Percentiles rank a stretch among this genome's conserved stretches.
Conservation (phyloP, 1,140 invertebrate genomes). For the Delia radicum region DNA sequence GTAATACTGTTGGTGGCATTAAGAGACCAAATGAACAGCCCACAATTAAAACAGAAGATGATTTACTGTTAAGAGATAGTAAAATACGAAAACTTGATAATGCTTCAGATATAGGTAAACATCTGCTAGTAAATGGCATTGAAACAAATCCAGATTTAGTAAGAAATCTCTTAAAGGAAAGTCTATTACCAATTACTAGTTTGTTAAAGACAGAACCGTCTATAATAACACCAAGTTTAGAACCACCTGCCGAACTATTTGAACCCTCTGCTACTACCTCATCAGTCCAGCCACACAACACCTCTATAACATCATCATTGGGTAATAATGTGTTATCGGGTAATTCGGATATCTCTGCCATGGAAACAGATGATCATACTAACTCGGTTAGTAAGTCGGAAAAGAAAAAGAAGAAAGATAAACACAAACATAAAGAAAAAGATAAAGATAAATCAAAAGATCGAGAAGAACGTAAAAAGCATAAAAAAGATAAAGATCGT, state of each 20-base stretch:
- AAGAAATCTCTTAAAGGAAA: slow-evolving; percentile 51
- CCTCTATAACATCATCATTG: neutral
- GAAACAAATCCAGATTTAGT: slow-evolving; percentile 54
- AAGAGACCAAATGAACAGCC: slow-evolving; percentile 44
- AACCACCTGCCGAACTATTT: slow-evolving; percentile 45
- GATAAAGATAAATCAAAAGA: slow-evolving; percentile 65
- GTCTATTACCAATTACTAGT: slow-evolving; percentile 42
- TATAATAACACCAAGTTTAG: slow-evolving; percentile 42
- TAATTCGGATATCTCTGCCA: slow-evolving; percentile 28
- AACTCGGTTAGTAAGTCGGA: slow-evolving; percentile 38
- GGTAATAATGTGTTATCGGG: slow-evolving; percentile 32
- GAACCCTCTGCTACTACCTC: slow-evolving; percentile 34
- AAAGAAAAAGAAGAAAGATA: slow-evolving; percentile 68
- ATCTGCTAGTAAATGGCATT: slow-evolving; percentile 42
- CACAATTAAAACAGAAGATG: slow-evolving; percentile 40
- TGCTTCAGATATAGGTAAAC: slow-evolving; percentile 30
- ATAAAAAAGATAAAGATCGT: slow-evolving; percentile 64
- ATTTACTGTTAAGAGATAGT: slow-evolving; percentile 34
- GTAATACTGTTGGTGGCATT: slow-evolving; percentile 25
- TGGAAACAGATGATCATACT: slow-evolving; percentile 27
- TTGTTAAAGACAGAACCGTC: slow-evolving; percentile 43
- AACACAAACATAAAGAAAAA: slow-evolving; percentile 67
- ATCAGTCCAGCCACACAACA: slow-evolving; percentile 23
- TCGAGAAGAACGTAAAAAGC: slow-evolving; percentile 63
- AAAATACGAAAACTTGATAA: slow-evolving; percentile 49